Base-by-base conservation (phyloP, 2,888 invertebrate genomes). In the Euzetes globulus region DNA sequence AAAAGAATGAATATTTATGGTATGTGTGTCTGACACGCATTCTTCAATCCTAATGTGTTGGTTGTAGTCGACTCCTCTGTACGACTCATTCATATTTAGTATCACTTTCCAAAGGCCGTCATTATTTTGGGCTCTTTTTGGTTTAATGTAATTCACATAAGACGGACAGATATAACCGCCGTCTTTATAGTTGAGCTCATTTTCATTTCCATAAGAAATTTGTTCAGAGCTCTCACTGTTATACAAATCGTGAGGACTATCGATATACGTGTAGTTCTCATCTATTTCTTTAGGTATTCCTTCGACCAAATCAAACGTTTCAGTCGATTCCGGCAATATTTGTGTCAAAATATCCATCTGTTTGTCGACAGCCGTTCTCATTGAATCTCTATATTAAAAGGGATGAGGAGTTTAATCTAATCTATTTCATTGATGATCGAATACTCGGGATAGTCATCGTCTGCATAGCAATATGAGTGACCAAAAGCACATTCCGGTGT, bases 61-160 rank as follows among this genome's bases (percentile, higher is more conserved):
- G 1, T 41, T 58, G 50, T 75, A 77, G 17, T 72, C 73, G 33
- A 74, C 73, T 11, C 73, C 60, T 45, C 75, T 75, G 19, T 50
- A 55, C 1, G 55, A 52, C 7, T 76, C 76, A 29, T 76, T 75
- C 33, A 78, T 29, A 68, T 78, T 78, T 25, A 78, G 74, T 29
- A 78, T 77, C 25, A 78, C 68, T 33, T 76, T 78, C 78, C 78
- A 78, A 4, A 55, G 5, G 2, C 77, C 76, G 13, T 72, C 50
- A 13, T 71, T 52, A 37, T 77, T 77, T 22, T 65, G 74, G 1
- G 78, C 78, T 13, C 78, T 68, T 3, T 76, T 72, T 1, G 78
- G 78, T 19, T 65, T 29, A 17, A 77, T 76, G 17, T 77, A 77
- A 17, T 63, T 74, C 13, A 77, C 71, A n/a, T 75, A 71, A 1